Evolutionary conservation across 2,113 vertebrate species (phyloP).

Genomic region (Rhipidura dahli): DNA sequence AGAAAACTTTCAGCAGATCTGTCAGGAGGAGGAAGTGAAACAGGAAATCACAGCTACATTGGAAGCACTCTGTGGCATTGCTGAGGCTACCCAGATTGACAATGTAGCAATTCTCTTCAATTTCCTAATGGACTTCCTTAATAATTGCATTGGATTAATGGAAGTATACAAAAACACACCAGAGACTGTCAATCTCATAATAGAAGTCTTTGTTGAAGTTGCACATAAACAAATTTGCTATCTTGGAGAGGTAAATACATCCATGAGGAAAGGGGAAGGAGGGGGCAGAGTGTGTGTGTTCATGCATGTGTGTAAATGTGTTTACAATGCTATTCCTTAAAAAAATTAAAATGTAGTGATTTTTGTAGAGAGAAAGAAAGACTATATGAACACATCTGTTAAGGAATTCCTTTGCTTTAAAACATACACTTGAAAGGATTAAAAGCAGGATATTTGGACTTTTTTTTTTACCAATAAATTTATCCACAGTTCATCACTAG

Average conservation of each 20-base stretch:
- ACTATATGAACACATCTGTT: neutral
- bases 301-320: accelerated
- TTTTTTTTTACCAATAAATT: neutral
- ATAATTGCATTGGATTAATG: constrained; percentile 97
- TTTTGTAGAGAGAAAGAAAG: neutral
- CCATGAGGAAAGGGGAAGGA: neutral
- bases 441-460: neutral
- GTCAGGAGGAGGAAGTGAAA: constrained; percentile 94
- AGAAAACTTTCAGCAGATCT: constrained; percentile 96
- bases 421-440: neutral
- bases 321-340: neutral
- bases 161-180: constrained; percentile 98
- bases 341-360: neutral
- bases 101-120: constrained; percentile 96
- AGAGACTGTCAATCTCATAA: constrained; percentile 98
- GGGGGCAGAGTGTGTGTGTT: neutral
- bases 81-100: constrained; percentile 97
- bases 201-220: constrained; percentile 99
- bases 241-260: constrained; percentile 89
- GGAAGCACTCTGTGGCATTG: constrained; percentile 96
- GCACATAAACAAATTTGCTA: constrained; percentile 99
- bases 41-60: constrained; percentile 93
- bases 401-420: neutral
- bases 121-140: constrained; percentile 98
- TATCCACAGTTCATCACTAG: neutral